A percentile compares a stretch with the other conserved stretches of the same genome.
These are phyloP conservation scores for Acanthornis magna DNA, from an alignment of 2,797 vertebrate genomes.

Conservation along the genomic window DNA sequence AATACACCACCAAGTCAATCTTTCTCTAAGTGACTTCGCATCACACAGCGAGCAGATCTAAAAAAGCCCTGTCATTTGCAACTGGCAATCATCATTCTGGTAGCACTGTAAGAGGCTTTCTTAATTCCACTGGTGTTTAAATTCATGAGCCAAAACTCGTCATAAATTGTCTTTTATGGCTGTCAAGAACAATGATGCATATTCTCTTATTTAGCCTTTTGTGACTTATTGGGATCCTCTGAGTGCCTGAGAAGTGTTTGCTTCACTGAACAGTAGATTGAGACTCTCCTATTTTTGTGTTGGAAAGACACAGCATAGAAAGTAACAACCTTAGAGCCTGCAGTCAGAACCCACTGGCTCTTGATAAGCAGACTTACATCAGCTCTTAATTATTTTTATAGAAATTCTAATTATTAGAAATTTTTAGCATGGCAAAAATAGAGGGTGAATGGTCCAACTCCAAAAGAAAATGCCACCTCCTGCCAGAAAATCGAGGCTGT, in stretches of 20 bases:
- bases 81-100: slow-evolving; percentile 11
- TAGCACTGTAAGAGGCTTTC: background rate
- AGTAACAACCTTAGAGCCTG: background rate
- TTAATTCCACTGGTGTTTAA: slow-evolving; percentile 37
- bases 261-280: background rate
- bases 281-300: background rate
- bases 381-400: background rate
- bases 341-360: background rate
- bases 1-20: slow-evolving; percentile 24
- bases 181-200: background rate
- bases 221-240: background rate
- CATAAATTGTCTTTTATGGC: slow-evolving; percentile 30
- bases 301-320: background rate
- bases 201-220: slow-evolving; percentile 2
- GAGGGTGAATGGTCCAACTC: background rate
- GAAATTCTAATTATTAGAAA: background rate
- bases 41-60: slow-evolving; percentile 1
- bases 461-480: background rate
- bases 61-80: slow-evolving; percentile 43
- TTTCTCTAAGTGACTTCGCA: background rate
- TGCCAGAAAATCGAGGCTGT: background rate
- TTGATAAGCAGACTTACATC: background rate
- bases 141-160: slow-evolving; percentile 40
- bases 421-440: background rate
- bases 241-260: background rate